Conservation (phyloP, 2,113 vertebrate genomes). For the Microcebus murinus region DNA sequence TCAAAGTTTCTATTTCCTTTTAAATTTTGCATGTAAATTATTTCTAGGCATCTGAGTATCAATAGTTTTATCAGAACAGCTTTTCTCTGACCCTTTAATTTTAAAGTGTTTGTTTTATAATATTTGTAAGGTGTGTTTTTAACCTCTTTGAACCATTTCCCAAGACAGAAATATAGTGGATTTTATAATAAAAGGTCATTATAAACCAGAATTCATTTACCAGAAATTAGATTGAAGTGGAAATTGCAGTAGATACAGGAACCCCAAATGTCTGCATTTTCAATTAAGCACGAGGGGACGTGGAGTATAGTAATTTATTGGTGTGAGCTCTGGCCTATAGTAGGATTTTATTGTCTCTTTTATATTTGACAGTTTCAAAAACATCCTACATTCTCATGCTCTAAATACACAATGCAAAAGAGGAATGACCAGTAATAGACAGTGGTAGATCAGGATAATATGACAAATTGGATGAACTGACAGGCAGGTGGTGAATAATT, state of each 20-base stretch:
- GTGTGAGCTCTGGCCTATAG: background rate
- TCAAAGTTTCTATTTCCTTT: conserved; percentile 16
- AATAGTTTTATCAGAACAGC: background rate
- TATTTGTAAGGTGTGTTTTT: conserved; percentile 1
- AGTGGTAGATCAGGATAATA: conserved; percentile 66
- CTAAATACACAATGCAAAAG: conserved; percentile 40
- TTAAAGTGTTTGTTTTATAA: conserved; percentile 30
- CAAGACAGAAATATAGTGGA: background rate
- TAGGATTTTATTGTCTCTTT: background rate
- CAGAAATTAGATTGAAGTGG: background rate
- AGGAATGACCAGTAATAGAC: conserved; percentile 57
- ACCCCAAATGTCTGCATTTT: background rate
- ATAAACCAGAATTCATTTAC: background rate
- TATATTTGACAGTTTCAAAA: conserved; percentile 37
- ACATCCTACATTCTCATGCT: background rate
- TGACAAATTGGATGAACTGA: conserved; percentile 83
- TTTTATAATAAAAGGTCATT: background rate
- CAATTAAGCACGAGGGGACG: background rate
- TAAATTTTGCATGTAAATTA: background rate
- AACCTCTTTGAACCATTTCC: background rate
- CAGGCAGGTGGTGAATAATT: conserved; percentile 85
- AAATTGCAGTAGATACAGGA: background rate
- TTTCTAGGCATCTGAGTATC: background rate
- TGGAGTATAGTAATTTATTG: background rate
- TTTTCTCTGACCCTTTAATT: background rate